A percentile compares a stretch with the other conserved stretches of the same genome.
Conservation (phyloP, 2,113 vertebrate genomes). For the Cottus gobio region DNA sequence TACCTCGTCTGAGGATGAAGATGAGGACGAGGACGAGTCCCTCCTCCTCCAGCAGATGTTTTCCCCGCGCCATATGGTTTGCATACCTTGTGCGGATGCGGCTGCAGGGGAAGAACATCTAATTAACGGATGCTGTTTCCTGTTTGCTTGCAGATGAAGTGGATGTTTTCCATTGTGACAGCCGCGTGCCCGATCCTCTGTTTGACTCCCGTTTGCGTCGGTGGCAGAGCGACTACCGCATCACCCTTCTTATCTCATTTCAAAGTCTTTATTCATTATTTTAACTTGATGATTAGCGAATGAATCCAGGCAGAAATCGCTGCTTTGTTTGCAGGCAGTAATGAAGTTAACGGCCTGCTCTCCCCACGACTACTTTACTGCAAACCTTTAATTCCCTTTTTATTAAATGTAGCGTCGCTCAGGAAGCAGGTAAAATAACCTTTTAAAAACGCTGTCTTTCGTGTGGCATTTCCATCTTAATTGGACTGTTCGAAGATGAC, state of each 20-base stretch:
- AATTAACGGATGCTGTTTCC: constrained; percentile 24
- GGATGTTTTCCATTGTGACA: constrained; percentile 15
- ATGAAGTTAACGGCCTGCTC: constrained; percentile 22
- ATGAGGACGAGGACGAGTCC: no score
- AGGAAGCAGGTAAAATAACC: background rate
- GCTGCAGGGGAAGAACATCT: constrained; percentile 32
- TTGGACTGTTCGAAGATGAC: background rate
- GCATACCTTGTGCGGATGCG: constrained; percentile 51
- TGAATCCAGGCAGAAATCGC: constrained; percentile 13
- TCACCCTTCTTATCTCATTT: constrained; percentile 13
- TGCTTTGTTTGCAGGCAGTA: constrained; percentile 41
- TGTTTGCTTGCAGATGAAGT: background rate
- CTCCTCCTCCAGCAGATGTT: constrained; percentile 55
- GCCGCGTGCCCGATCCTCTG: background rate
- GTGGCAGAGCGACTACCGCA: background rate
- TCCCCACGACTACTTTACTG: background rate
- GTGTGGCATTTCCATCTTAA: background rate
- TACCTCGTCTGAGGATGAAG: constrained; percentile 33
- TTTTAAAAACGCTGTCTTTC: background rate
- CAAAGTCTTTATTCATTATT: constrained; percentile 25
- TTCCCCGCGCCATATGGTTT: constrained; percentile 48
- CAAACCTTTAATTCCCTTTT: background rate
- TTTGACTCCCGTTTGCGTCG: background rate
- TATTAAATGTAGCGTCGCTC: background rate
- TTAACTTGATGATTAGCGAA: background rate